A percentile compares a stretch with the other conserved stretches of the same genome.
phyloP scores from a whole-genome alignment of 1,140 invertebrate genomes.

The Saccostrea echinata region DNA sequence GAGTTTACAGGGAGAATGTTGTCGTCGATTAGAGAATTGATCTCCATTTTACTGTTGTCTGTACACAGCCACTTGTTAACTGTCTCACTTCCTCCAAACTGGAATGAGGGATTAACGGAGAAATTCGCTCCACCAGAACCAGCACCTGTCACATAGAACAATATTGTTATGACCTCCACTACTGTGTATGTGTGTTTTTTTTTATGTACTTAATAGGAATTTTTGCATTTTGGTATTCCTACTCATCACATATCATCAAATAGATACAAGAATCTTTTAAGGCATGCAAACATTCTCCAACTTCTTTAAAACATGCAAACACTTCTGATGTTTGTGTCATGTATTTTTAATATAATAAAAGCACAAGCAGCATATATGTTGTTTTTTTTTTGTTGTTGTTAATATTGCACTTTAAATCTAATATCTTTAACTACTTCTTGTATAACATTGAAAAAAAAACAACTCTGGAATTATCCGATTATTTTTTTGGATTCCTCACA shows the following conservation, averaged over 20 bases:
- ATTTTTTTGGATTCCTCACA: too few species aligned
- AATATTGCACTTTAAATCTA: too few species aligned
- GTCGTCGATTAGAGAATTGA: slow-evolving; percentile 85
- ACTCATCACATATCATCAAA: too few species aligned
- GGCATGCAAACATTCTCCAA: too few species aligned
- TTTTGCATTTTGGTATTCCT: neutral
- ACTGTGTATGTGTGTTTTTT: neutral
- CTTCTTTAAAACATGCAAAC: too few species aligned
- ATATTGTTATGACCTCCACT: neutral
- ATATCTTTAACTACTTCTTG: too few species aligned
- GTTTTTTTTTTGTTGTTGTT: too few species aligned
- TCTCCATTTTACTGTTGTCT: slow-evolving; percentile 86
- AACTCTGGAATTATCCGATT: too few species aligned
- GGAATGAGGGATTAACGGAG: slow-evolving; percentile 23
- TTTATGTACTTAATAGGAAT: neutral
- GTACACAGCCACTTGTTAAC: slow-evolving; percentile 84
- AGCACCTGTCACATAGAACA: slow-evolving; percentile 40
- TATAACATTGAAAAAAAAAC: too few species aligned
- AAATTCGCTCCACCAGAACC: slow-evolving; percentile 55
- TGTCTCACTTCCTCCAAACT: slow-evolving; percentile 19
- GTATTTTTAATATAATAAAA: too few species aligned
- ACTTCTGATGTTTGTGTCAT: too few species aligned
- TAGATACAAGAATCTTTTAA: neutral
- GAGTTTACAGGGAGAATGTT: slow-evolving; percentile 87
- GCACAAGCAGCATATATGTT: too few species aligned